Evolutionary conservation across 2,113 vertebrate species (phyloP), one percentile per base, ranked within the genome.

Genomic region (Ageneiosus marmoratus): DNA sequence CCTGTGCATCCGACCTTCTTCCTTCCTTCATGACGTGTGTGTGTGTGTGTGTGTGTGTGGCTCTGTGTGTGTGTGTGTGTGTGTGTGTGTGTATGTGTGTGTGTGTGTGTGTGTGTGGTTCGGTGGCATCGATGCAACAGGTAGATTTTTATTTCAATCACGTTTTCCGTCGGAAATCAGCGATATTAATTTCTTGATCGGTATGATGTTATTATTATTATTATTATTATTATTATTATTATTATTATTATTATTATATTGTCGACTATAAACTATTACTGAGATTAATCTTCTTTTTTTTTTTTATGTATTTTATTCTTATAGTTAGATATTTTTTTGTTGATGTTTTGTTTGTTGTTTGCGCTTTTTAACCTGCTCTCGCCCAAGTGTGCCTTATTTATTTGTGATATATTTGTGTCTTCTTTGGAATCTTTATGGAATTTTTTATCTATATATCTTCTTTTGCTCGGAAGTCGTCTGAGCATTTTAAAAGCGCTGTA

Each of bases 51-150:
- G 4, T 27, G 51, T 7, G 48, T 32, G 72, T 75, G 73, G 10
- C 18, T 55, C 20, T 76, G 29, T 76, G 73, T 22, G 29, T 12
- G 50, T 29, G 70, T 27, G 41, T 15, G 69, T n/a, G 37, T 34
- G 73, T 9, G 70, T 29, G 44, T 29, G 70, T 32, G 70, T 50
- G 44, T 73, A n/a, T 48, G 70, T 50, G n/a, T 73, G 70, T 20
- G 15, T 34, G 73, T 37, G 73, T 3, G 72, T 32, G 72, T 1
- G 72, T 5, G 72, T 2, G 72, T 1, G 24, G 12, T 62, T 27
- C 15, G 29, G 55, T n/a, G n/a, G 77, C n/a, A 18, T 65, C 60
- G 77, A 65, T 65, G 77, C 77, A 79, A 79, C 77, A 79, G 77
- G 77, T 79, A 65, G 56, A 48, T 32, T 79, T 79, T 46, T 65